A percentile compares a stretch with the other conserved stretches of the same genome.
Evolutionary conservation across 2,797 vertebrate genomes (phyloP).

Genomic region (Hylomyscus alleni): DNA sequence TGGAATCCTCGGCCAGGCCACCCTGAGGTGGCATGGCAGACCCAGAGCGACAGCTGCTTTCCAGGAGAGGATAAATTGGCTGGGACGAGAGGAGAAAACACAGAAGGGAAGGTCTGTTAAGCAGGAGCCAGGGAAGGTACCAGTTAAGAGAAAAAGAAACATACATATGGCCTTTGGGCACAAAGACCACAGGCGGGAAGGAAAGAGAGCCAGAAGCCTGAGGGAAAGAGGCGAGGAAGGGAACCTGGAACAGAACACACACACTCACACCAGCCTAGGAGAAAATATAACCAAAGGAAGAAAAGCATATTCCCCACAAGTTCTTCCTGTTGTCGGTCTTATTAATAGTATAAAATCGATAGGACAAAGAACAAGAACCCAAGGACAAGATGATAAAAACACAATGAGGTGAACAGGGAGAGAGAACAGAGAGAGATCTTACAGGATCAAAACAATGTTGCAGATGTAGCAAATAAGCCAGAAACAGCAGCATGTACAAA

Average conservation of each 20-base stretch:
- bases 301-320: conserved; percentile 48
- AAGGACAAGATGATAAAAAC: conserved; percentile 58
- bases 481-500: neutral
- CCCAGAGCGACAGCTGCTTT: neutral
- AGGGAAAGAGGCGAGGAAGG: neutral
- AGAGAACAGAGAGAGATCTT: conserved; percentile 35
- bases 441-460: conserved; percentile 3
- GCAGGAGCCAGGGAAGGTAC: neutral
- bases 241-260: neutral
- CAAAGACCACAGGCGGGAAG: neutral
- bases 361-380: conserved; percentile 55
- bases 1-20: neutral
- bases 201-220: neutral
- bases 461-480: conserved; percentile 6
- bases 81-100: neutral
- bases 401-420: conserved; percentile 11
- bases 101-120: neutral
- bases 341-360: conserved; percentile 61
- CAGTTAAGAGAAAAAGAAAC: conserved; percentile 7
- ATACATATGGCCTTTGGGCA: neutral
- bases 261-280: conserved; percentile 42
- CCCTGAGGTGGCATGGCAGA: neutral
- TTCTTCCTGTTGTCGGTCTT: conserved; percentile 43
- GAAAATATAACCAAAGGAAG: conserved; percentile 47
- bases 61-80: neutral